Evolutionary conservation across 2,888 invertebrate genomes (phyloP).

Genomic region (Synergus itoensis): DNA sequence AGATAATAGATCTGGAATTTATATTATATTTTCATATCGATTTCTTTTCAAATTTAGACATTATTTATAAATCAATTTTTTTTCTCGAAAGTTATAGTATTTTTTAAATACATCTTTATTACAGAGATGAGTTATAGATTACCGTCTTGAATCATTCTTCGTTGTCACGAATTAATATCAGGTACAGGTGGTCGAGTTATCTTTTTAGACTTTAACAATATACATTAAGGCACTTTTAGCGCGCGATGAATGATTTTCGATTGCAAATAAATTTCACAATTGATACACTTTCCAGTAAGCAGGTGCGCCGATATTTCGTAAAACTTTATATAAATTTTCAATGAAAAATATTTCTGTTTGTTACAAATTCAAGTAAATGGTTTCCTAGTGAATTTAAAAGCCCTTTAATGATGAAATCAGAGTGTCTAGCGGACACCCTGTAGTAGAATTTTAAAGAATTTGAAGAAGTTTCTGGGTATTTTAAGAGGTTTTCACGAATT

Average conservation of each 20-base stretch:
- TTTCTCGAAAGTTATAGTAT: not conserved
- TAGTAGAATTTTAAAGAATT: too few relatives aligned
- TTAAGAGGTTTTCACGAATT: too few relatives aligned
- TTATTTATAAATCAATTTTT: not conserved
- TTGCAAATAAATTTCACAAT: conserved; percentile 10
- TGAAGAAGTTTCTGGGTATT: too few relatives aligned
- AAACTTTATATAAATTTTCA: not conserved
- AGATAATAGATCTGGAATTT: not conserved
- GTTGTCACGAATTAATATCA: not conserved
- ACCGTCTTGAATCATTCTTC: not conserved
- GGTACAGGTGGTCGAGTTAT: not conserved
- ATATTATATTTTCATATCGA: not conserved
- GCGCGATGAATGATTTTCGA: conserved; percentile 12
- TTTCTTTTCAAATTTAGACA: not conserved
- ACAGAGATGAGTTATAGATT: too few relatives aligned
- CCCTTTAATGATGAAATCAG: too few relatives aligned
- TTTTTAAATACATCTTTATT: not conserved
- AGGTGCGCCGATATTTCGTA: not conserved
- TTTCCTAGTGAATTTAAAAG: too few relatives aligned
- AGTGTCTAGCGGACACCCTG: too few relatives aligned
- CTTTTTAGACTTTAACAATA: not conserved
- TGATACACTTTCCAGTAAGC: not conserved
- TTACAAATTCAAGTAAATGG: too few relatives aligned
- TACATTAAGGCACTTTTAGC: not conserved
- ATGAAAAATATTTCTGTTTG: not conserved